Evolutionary conservation across 2,888 invertebrate genomes (phyloP).

Genomic region (Ochropacha duplaris): DNA sequence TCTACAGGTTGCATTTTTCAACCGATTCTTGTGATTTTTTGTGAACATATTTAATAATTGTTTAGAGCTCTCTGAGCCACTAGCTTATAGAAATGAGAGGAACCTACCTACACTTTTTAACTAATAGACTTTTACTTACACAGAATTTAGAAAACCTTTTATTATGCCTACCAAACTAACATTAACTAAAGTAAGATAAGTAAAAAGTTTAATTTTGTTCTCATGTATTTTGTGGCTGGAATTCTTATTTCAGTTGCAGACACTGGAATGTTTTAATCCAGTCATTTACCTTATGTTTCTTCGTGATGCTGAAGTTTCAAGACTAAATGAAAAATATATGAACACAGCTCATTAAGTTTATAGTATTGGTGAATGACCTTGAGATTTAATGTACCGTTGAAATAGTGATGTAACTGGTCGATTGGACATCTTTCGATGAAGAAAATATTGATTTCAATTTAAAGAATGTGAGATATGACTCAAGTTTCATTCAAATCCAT

Average conservation of each 20-base stretch:
- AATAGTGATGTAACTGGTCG: background rate
- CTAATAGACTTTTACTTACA: no score
- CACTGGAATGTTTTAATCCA: background rate
- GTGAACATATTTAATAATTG: no score
- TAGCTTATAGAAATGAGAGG: no score
- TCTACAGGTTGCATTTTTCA: no score
- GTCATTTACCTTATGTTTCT: constrained; percentile 6
- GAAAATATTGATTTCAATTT: no score
- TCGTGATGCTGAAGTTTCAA: background rate
- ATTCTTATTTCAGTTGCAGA: constrained; percentile 1
- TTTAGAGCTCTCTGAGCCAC: no score
- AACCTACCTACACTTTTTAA: no score
- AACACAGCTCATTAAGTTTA: background rate
- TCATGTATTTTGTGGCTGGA: background rate
- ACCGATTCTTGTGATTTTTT: no score
- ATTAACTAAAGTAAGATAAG: background rate
- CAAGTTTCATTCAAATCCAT: no score
- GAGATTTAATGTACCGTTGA: background rate
- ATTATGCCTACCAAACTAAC: background rate
- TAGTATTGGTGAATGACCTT: constrained; percentile 2
- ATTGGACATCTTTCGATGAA: no score
- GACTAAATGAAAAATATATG: constrained; percentile 3
- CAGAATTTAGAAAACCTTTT: background rate
- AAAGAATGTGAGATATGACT: no score
- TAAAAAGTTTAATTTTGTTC: background rate